Conservation (phyloP, 2,113 vertebrate genomes). For the Dissostichus mawsoni region DNA sequence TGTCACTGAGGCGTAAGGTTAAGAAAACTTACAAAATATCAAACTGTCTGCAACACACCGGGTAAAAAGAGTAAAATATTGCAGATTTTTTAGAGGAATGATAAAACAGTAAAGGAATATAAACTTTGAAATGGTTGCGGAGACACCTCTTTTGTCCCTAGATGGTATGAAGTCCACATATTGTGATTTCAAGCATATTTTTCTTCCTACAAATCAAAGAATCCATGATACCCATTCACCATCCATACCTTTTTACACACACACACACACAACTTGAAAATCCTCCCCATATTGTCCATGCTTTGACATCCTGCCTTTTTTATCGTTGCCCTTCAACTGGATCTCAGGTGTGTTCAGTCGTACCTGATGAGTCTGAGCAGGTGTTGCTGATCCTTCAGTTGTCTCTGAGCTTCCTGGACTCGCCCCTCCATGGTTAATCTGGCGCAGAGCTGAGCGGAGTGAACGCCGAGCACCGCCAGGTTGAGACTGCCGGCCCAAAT, state of each 20-base stretch:
- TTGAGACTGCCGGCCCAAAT: conserved; percentile 76
- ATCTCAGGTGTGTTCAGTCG: too few species aligned
- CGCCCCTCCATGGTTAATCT: conserved; percentile 83
- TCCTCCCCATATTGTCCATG: too few species aligned
- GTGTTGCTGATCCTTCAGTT: conserved; percentile 78
- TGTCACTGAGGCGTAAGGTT: conserved; percentile 58
- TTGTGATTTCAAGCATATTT: neutral
- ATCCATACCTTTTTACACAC: neutral
- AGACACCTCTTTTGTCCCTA: neutral
- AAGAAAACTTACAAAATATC: conserved; percentile 44
- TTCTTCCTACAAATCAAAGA: neutral
- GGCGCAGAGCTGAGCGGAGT: conserved; percentile 84
- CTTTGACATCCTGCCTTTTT: neutral
- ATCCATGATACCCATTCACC: neutral
- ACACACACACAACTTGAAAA: neutral
- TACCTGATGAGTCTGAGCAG: conserved; percentile 81
- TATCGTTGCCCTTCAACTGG: too few species aligned
- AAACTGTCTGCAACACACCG: neutral
- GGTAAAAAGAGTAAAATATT: neutral
- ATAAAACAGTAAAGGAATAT: neutral
- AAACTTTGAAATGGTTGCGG: neutral
- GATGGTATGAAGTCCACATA: neutral
- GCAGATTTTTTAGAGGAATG: neutral
- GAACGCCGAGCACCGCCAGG: conserved; percentile 80
- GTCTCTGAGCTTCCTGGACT: conserved; percentile 81